Evolutionary conservation across 2,797 vertebrate species (phyloP).

Genomic region (Hoplostethus mediterraneus): DNA sequence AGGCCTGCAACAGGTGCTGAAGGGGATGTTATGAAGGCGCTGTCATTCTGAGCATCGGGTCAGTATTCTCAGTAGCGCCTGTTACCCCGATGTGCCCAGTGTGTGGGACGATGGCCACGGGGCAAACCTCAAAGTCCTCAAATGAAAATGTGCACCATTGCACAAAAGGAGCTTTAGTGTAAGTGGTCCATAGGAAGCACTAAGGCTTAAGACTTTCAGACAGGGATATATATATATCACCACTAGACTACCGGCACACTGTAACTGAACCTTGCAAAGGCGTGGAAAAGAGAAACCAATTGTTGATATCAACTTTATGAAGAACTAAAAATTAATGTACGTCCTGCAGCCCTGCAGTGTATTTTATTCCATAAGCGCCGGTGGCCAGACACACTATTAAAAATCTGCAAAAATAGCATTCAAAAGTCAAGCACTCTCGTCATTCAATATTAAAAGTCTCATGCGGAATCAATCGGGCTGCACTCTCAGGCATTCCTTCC

Average conservation of each 20-base stretch:
- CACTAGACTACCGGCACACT: background rate
- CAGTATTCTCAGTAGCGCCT: slow-evolving; percentile 43
- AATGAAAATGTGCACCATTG: background rate
- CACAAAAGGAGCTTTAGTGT: background rate
- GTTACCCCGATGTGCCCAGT: slow-evolving; percentile 10
- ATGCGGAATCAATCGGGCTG: slow-evolving; percentile 54
- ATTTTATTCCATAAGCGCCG: slow-evolving; percentile 8
- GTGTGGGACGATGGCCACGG: background rate
- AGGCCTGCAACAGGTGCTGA: slow-evolving; percentile 69
- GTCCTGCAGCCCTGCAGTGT: background rate
- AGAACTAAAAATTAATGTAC: slow-evolving; percentile 16
- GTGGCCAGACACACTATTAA: slow-evolving; percentile 10
- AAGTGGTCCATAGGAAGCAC: background rate
- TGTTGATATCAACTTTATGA: slow-evolving; percentile 9
- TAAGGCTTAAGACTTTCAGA: background rate
- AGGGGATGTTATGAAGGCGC: slow-evolving; percentile 45
- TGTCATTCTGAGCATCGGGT: slow-evolving; percentile 46
- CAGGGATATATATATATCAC: background rate
- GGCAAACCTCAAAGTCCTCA: background rate
- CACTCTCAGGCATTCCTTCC: slow-evolving; percentile 50
- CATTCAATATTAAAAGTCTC: slow-evolving; percentile 45
- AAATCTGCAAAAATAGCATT: slow-evolving; percentile 31
- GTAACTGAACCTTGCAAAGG: background rate
- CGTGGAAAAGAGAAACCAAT: slow-evolving; percentile 8
- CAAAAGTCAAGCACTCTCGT: slow-evolving; percentile 32